Evolutionary conservation across 2,113 vertebrate species (phyloP).

Genomic region (Clinocottus analis): DNA sequence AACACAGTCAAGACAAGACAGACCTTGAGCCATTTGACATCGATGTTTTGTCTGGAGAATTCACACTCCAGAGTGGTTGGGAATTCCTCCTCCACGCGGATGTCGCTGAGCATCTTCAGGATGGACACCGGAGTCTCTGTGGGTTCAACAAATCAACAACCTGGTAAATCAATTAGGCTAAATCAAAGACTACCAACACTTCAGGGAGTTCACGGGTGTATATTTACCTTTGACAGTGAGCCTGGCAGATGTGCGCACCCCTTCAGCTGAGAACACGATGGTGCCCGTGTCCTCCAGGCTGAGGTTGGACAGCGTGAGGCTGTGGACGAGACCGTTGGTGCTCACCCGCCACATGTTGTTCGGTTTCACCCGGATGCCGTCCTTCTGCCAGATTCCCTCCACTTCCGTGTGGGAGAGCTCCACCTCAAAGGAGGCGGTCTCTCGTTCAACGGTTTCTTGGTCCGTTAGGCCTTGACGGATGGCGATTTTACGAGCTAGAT

Average conservation of each 20-base stretch:
- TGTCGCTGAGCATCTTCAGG: slow-evolving; percentile 82
- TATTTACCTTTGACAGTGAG: slow-evolving; percentile 87
- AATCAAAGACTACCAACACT: neutral
- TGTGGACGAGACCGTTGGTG: slow-evolving; percentile 80
- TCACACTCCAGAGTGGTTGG: slow-evolving; percentile 89
- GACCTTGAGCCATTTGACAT: slow-evolving; percentile 93
- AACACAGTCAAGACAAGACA: neutral
- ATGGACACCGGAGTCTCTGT: slow-evolving; percentile 91
- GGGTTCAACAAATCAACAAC: slow-evolving; percentile 5
- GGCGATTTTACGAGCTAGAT: slow-evolving; percentile 87
- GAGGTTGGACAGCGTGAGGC: slow-evolving; percentile 88
- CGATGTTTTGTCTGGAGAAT: slow-evolving; percentile 88
- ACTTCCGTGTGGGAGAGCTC: slow-evolving; percentile 90
- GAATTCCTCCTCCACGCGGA: slow-evolving; percentile 86
- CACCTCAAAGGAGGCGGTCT: slow-evolving; percentile 90
- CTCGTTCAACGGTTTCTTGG: slow-evolving; percentile 87
- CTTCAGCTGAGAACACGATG: slow-evolving; percentile 88
- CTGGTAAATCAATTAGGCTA: neutral
- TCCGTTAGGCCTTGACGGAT: slow-evolving; percentile 85
- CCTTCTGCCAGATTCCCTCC: slow-evolving; percentile 89
- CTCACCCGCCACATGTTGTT: slow-evolving; percentile 85
- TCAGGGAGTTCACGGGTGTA: neutral
- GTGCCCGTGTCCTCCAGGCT: slow-evolving; percentile 89
- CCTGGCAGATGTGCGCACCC: slow-evolving; percentile 85
- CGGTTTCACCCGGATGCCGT: slow-evolving; percentile 89